Conservation (phyloP, 2,113 vertebrate genomes). For the Neofelis nebulosa region DNA sequence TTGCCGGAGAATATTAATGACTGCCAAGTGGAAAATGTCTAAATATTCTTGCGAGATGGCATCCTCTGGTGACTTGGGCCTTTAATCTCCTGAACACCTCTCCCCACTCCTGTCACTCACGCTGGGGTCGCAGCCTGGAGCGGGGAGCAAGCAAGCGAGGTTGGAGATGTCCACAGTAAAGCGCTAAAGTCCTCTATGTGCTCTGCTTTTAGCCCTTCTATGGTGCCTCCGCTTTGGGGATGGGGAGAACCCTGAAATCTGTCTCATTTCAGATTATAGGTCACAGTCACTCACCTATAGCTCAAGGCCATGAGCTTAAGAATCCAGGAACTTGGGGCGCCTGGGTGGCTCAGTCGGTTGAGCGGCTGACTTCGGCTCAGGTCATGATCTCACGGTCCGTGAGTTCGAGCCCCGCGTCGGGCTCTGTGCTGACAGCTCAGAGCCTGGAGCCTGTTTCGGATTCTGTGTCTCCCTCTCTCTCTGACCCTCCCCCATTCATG, state of each 20-base stretch:
- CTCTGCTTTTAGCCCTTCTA: not conserved
- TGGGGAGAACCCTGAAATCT: not conserved
- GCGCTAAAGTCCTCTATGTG: not conserved
- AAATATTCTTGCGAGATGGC: not conserved
- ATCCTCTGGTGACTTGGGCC: constrained; percentile 50
- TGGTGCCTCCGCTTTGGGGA: not conserved
- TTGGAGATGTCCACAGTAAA: not conserved
- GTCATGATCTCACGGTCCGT: no score
- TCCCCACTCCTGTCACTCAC: not conserved
- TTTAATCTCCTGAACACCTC: constrained; percentile 65
- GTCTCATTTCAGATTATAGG: not conserved
- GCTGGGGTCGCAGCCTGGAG: not conserved
- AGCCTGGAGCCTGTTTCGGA: no score
- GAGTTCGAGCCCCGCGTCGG: no score
- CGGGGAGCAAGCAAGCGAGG: not conserved
- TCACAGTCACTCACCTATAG: not conserved
- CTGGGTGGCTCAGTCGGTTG: no score
- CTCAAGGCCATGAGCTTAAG: not conserved
- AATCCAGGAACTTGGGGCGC: not conserved
- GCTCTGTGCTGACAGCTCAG: no score
- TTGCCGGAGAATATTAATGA: constrained; percentile 60
- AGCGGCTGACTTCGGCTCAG: no score
- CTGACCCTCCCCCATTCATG: no score
- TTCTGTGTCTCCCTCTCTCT: no score
- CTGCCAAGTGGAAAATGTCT: constrained; percentile 39